phyloP scores from a whole-genome alignment of 2,888 invertebrate species.

The Metellina segmentata region DNA sequence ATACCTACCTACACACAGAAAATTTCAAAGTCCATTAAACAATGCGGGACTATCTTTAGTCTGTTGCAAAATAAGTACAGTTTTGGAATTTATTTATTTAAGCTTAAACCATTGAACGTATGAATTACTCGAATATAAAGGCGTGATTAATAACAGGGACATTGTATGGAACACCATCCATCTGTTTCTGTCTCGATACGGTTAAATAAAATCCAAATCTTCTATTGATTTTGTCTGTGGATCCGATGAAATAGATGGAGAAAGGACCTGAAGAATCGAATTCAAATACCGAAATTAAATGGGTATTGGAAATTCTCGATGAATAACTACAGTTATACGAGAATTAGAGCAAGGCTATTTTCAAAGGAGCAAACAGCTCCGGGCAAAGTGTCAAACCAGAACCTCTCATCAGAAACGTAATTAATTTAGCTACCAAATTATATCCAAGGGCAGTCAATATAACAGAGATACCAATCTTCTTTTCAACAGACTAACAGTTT shows the following conservation, averaged over 20 bases:
- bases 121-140: too few species aligned
- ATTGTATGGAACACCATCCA: too few species aligned
- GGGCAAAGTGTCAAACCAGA: conserved; percentile 49
- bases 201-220: neutral
- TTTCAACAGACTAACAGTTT: conserved; percentile 26
- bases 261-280: neutral
- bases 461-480: conserved; percentile 19
- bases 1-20: too few species aligned
- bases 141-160: too few species aligned
- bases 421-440: conserved; percentile 61
- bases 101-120: too few species aligned
- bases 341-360: conserved; percentile 43
- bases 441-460: conserved; percentile 30
- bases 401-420: conserved; percentile 51
- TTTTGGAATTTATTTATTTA: too few species aligned
- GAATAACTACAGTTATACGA: conserved; percentile 13
- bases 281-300: conserved; percentile 13
- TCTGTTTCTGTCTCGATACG: too few species aligned
- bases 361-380: conserved; percentile 55
- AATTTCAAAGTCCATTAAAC: too few species aligned
- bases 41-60: too few species aligned
- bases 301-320: neutral
- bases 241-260: neutral
- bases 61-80: too few species aligned
- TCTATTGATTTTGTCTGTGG: neutral